Conservation (phyloP, 1,140 invertebrate genomes). For the Drosophila tsacasi region DNA sequence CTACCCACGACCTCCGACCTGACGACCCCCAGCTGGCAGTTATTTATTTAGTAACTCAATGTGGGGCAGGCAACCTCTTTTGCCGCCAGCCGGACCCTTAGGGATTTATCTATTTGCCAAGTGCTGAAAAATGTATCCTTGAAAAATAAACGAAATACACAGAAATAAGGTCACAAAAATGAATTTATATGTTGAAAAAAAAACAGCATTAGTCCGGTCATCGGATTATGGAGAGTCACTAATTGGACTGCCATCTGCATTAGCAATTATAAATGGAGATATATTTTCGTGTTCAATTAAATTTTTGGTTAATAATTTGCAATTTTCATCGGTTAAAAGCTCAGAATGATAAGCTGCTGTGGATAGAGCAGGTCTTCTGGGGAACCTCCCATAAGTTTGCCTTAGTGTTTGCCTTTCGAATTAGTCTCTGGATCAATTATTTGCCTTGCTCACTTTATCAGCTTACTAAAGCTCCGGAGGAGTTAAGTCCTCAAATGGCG, state of each 20-base stretch:
- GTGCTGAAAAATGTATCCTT: conserved; percentile 39
- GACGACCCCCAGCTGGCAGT: conserved; percentile 40
- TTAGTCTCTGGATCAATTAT: conserved; percentile 52
- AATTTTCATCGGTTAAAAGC: background rate
- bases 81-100: conserved; percentile 13
- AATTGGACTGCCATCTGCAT: conserved; percentile 23
- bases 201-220: conserved; percentile 19
- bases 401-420: conserved; percentile 39
- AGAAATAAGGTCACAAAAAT: conserved; percentile 20
- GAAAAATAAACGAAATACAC: conserved; percentile 14
- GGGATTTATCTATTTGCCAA: conserved; percentile 60
- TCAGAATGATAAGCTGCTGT: background rate
- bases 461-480: conserved; percentile 30
- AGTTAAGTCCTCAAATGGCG: conserved; percentile 43
- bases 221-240: conserved; percentile 2
- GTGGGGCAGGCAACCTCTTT: conserved; percentile 26
- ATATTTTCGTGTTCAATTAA: background rate
- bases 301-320: background rate
- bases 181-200: conserved; percentile 8
- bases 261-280: background rate
- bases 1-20: conserved; percentile 20
- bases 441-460: conserved; percentile 52
- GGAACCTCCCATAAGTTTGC: conserved; percentile 15
- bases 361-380: too few relatives aligned
- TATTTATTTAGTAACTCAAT: conserved; percentile 68